Evolutionary conservation across 2,113 vertebrate species (phyloP).

Genomic region (Brienomyrus longianalis): DNA sequence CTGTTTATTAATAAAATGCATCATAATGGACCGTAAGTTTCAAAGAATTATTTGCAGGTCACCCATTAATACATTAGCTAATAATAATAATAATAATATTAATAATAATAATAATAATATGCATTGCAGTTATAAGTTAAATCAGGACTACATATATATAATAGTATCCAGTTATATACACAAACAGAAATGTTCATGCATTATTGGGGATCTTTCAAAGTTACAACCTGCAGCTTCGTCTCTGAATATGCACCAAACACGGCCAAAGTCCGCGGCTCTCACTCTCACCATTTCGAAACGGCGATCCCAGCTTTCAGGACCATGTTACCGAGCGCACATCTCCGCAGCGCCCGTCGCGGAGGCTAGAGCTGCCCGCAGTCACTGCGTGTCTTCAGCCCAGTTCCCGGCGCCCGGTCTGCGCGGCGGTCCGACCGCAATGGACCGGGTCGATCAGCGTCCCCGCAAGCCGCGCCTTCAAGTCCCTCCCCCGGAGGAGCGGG

Average conservation of each 20-base stretch:
- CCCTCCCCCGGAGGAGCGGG: slow-evolving; percentile 31
- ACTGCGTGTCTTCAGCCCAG: neutral
- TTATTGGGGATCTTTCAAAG: neutral
- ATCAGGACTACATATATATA: neutral
- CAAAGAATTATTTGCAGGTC: neutral
- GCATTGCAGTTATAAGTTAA: neutral
- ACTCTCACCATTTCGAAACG: neutral
- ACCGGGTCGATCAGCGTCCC: neutral
- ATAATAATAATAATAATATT: neutral
- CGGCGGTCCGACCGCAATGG: neutral
- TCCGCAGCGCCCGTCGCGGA: neutral
- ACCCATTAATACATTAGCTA: neutral
- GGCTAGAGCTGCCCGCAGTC: neutral
- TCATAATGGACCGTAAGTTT: neutral
- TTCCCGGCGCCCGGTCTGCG: neutral
- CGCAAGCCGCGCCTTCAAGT: slow-evolving; percentile 27
- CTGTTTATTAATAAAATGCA: neutral
- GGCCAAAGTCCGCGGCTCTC: neutral
- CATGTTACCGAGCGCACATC: neutral
- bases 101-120: neutral
- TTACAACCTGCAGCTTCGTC: neutral
- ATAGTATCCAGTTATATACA: neutral
- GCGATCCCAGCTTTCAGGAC: neutral
- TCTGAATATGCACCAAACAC: neutral
- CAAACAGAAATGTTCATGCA: neutral